Percentiles rank a stretch among this genome's conserved stretches.
Evolutionary conservation across 2,797 vertebrate genomes (phyloP).

Genomic region (Sebastes melanostomus): DNA sequence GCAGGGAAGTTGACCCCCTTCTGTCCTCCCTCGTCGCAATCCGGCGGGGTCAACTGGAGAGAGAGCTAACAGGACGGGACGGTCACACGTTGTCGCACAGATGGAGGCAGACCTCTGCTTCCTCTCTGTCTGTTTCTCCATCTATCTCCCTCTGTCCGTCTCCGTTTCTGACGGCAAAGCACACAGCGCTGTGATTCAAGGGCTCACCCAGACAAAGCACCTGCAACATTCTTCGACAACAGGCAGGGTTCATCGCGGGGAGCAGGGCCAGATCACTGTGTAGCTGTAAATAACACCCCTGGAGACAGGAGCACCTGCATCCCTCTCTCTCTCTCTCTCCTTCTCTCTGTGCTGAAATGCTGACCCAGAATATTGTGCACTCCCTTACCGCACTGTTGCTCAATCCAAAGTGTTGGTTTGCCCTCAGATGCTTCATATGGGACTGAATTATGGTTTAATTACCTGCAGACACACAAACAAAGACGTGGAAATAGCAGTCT

Average conservation of each 20-base stretch:
- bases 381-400: neutral
- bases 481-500: neutral
- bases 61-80: constrained; percentile 61
- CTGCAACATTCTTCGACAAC: constrained; percentile 60
- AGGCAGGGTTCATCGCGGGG: constrained; percentile 44
- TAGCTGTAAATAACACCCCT: constrained; percentile 55
- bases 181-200: neutral
- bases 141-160: constrained; percentile 48
- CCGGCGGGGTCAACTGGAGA: constrained; percentile 50
- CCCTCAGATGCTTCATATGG: neutral
- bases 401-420: neutral
- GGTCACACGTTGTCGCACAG: constrained; percentile 71
- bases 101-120: constrained; percentile 81
- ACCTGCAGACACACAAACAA: constrained; percentile 5
- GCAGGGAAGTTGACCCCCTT: constrained; percentile 47
- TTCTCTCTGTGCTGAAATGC: constrained; percentile 13
- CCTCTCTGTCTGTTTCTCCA: constrained; percentile 59
- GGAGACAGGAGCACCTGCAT: constrained; percentile 46
- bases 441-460: constrained; percentile 11
- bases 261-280: constrained; percentile 26
- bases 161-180: constrained; percentile 37
- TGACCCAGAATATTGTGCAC: constrained; percentile 9
- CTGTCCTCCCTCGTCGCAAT: constrained; percentile 32
- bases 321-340: constrained; percentile 1
- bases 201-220: constrained; percentile 57